Evolutionary conservation across 2,888 invertebrate genomes (phyloP).

Genomic region (Lobophora halterata): DNA sequence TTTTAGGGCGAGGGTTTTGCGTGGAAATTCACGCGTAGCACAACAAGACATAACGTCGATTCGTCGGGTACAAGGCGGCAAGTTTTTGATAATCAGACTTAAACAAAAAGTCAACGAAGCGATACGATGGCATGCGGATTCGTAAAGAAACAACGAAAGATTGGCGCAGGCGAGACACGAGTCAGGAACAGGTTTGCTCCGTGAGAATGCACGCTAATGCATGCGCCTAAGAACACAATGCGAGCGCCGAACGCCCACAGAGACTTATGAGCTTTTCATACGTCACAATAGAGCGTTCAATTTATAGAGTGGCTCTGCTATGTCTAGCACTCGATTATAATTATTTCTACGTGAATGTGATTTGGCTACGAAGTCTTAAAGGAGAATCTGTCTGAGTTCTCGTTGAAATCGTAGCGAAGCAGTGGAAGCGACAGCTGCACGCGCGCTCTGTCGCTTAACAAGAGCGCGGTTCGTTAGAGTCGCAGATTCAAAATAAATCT

Average conservation of each 20-base stretch:
- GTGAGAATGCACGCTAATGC: conserved; percentile 66
- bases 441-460: conserved; percentile 51
- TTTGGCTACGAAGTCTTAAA: no score
- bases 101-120: conserved; percentile 58
- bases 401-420: conserved; percentile 9
- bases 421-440: conserved; percentile 52
- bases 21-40: conserved; percentile 33
- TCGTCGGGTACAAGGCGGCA: conserved; percentile 49
- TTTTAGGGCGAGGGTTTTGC: conserved; percentile 30
- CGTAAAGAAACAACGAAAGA: conserved; percentile 63
- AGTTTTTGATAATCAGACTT: conserved; percentile 55
- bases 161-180: conserved; percentile 42
- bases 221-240: conserved; percentile 60
- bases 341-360: conserved; percentile 21
- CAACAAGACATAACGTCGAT: conserved; percentile 43
- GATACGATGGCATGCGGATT: conserved; percentile 63
- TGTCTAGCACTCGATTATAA: conserved; percentile 19
- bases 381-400: no score
- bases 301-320: conserved; percentile 20
- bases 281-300: conserved; percentile 37
- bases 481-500: conserved; percentile 76
- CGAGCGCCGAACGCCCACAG: conserved; percentile 43
- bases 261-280: conserved; percentile 50
- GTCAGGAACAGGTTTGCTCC: conserved; percentile 59
- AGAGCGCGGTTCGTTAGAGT: conserved; percentile 72